Evolutionary conservation across 92 coral and sea anemone species (phyloP).

Genomic region (Umimayanthus kanabou): DNA sequence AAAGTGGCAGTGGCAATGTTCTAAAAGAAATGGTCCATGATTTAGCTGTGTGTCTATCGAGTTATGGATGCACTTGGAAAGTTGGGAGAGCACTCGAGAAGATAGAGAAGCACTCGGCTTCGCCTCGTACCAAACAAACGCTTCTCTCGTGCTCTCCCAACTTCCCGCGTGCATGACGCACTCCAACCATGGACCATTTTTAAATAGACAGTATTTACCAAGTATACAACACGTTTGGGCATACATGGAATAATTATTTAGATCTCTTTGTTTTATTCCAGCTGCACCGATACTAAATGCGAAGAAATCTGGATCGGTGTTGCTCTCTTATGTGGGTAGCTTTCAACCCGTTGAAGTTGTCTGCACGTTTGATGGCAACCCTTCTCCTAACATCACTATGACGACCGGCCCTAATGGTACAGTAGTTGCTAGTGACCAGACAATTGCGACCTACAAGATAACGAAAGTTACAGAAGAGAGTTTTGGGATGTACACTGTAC

Average conservation of each 20-base stretch:
- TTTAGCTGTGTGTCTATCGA: too few relatives aligned
- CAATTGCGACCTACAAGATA: neutral
- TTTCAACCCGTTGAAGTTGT: neutral
- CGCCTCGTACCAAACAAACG: too few relatives aligned
- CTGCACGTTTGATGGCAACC: conserved; percentile 24
- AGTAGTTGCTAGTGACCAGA: conserved; percentile 7
- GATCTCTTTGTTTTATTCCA: neutral
- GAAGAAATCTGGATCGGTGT: conserved; percentile 1
- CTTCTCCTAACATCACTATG: conserved; percentile 9
- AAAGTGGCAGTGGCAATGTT: too few relatives aligned
- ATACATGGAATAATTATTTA: too few relatives aligned
- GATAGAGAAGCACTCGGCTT: too few relatives aligned
- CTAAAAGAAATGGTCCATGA: too few relatives aligned
- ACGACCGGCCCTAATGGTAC: conserved; percentile 10
- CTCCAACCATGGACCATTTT: too few relatives aligned
- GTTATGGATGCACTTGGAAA: too few relatives aligned
- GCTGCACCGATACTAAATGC: conserved; percentile 11
- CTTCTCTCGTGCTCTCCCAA: too few relatives aligned
- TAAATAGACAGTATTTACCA: neutral
- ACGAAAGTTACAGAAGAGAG: neutral
- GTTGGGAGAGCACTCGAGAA: too few relatives aligned
- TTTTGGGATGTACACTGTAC: neutral
- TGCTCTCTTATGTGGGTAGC: neutral
- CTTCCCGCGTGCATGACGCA: too few relatives aligned
- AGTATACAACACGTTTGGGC: neutral